Evolutionary conservation across 2,113 vertebrate species (phyloP), one percentile per base, ranked within the genome.

Genomic region (Pelodiscus sinensis): DNA sequence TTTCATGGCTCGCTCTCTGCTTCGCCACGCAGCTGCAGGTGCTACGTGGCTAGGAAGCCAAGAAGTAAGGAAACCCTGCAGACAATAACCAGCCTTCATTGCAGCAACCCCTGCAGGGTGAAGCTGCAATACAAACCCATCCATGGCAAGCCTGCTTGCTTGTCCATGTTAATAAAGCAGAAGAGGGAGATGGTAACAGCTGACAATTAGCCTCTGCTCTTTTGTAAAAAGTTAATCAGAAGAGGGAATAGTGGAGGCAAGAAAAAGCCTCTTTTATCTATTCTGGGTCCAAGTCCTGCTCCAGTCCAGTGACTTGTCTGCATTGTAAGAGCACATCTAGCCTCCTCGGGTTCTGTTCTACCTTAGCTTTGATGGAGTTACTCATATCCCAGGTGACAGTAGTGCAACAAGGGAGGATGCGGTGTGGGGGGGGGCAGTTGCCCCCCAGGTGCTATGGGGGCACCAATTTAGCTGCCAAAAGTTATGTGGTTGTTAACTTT

Each of bases 1-100:
- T 88, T 71, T 85, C 79, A 79, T 83, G 92, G 79, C 85, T 81
- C 18, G 79, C 55, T 68, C 56, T 80, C 15, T 52, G 84, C 92
- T 88, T 68, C 85, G 1, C 87, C 31, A 55, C 83, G 60, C 89
- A 90, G 85, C 91, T 80, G 73, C 2, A 0, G 86, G 83, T 81
- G 44, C 52, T 54, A 38, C 57, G 79, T 52, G 90, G 35, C 86
- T 16, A 38, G 57, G 89, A 79, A 95, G 87, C 83, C 83, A 5
- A 35, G 87, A 3, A 57, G 87, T 44, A 89, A 79, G 73, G 29
- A 35, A 81, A 15, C 9, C 44, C 55, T 35, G 25, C 1, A 13
- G 8, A 9, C 9, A 44, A 82, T 2, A n/a, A 21, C 44, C 21
- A 75, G 2, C 16, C 24, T 9, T 73, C 55, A 19, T 5, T 2